phyloP scores from a whole-genome alignment of 2,797 vertebrate species.

The Nannoperca obscura region DNA sequence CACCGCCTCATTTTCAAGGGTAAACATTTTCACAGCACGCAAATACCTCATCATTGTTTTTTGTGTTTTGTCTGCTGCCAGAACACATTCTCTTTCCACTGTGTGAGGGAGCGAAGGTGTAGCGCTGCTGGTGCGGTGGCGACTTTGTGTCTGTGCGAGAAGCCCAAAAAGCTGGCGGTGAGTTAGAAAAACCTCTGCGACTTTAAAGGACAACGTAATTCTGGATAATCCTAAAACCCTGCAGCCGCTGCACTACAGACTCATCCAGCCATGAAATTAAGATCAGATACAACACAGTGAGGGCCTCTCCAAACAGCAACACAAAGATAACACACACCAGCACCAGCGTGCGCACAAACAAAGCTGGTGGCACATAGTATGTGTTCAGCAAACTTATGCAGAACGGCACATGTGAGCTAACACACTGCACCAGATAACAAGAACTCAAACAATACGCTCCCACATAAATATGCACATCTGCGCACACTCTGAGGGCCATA shows the following conservation, averaged over 20 bases:
- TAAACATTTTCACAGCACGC: constrained; percentile 82
- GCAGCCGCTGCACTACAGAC: constrained; percentile 57
- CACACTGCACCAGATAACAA: constrained; percentile 52
- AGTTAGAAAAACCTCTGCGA: constrained; percentile 47
- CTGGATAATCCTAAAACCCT: constrained; percentile 74
- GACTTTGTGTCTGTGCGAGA: constrained; percentile 35
- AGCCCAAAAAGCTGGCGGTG: constrained; percentile 20
- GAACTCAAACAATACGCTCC: constrained; percentile 59
- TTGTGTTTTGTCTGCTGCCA: constrained; percentile 47
- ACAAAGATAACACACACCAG: constrained; percentile 52
- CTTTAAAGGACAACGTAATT: constrained; percentile 66
- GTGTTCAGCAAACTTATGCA: constrained; percentile 46
- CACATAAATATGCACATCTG: constrained; percentile 54
- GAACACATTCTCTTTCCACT: constrained; percentile 47
- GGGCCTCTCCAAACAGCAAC: constrained; percentile 62
- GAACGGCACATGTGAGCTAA: constrained; percentile 67
- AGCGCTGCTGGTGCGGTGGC: constrained; percentile 39
- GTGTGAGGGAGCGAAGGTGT: constrained; percentile 51
- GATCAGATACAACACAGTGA: constrained; percentile 76
- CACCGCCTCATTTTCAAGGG: constrained; percentile 78
- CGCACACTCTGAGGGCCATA: constrained; percentile 19
- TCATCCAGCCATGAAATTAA: constrained; percentile 83
- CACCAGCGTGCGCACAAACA: constrained; percentile 43
- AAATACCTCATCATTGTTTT: constrained; percentile 73
- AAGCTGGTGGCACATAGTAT: constrained; percentile 32